Conservation (phyloP, 1,140 invertebrate genomes). For the Caenorhabditis briggsae region DNA sequence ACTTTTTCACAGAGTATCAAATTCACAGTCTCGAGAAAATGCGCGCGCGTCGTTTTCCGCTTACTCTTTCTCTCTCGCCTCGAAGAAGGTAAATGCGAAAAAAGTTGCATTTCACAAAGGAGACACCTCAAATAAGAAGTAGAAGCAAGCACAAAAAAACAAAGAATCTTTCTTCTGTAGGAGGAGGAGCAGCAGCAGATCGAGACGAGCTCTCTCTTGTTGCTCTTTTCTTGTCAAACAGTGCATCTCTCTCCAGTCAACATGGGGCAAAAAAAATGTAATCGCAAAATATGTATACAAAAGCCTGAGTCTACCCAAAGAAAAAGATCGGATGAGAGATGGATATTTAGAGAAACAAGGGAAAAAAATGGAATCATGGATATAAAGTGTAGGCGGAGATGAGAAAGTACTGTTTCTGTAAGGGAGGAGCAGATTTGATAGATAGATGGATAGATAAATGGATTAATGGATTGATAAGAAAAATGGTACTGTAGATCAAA, state of each 20-base stretch:
- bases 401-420: neutral
- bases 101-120: constrained; percentile 41
- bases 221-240: constrained; percentile 35
- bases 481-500: neutral
- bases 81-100: constrained; percentile 10
- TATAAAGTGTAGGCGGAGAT: constrained; percentile 6
- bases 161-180: constrained; percentile 25
- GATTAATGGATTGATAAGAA: neutral
- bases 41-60: constrained; percentile 2
- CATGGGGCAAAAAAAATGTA: constrained; percentile 26
- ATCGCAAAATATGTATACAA: constrained; percentile 46
- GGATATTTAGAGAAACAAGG: constrained; percentile 26
- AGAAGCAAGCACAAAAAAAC: constrained; percentile 46
- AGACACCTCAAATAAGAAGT: constrained; percentile 33
- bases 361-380: constrained; percentile 4
- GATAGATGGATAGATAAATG: neutral
- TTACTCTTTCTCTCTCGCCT: neutral
- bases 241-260: constrained; percentile 51
- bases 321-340: neutral
- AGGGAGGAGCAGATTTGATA: constrained; percentile 16
- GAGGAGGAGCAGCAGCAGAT: neutral
- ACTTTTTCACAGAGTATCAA: neutral
- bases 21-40: neutral
- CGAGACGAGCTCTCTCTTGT: neutral
- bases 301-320: constrained; percentile 29